These are phyloP conservation scores for Dipodomys merriami DNA, from an alignment of 2,113 vertebrate species.

Conservation along the genomic window DNA sequence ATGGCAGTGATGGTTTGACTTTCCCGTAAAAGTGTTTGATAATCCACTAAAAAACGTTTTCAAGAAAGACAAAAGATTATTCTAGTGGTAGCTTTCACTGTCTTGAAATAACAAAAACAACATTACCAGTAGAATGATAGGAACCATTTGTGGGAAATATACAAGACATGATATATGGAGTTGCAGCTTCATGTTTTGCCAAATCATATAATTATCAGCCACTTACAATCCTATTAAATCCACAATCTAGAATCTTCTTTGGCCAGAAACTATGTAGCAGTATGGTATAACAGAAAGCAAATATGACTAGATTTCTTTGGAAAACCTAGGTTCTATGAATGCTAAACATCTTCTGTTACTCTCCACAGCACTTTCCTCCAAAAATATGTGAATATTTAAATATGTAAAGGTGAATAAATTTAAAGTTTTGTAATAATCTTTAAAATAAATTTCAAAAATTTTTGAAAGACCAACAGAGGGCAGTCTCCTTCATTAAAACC, in stretches of 20 bases:
- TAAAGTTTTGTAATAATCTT: conserved; percentile 35
- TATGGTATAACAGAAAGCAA: not conserved
- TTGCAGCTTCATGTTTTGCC: conserved; percentile 12
- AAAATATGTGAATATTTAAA: conserved; percentile 35
- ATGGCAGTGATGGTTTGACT: conserved; percentile 84
- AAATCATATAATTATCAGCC: conserved; percentile 48
- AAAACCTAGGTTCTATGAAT: not conserved
- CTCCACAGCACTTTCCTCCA: not conserved
- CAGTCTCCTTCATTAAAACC: conserved; percentile 41
- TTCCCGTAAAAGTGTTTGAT: conserved; percentile 81
- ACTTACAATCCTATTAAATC: conserved; percentile 27
- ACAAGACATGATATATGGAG: not conserved
- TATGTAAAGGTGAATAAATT: conserved; percentile 14
- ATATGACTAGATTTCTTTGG: not conserved
- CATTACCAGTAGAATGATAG: not conserved
- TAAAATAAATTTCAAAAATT: conserved; percentile 46
- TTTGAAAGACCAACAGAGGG: conserved; percentile 69
- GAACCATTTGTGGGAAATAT: not conserved
- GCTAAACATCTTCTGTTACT: not conserved
- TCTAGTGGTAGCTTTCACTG: conserved; percentile 47
- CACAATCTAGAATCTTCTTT: not conserved
- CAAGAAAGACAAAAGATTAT: conserved; percentile 58
- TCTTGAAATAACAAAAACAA: conserved; percentile 56
- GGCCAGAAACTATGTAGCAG: not conserved
- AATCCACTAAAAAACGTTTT: conserved; percentile 75